phyloP scores from a whole-genome alignment of 2,113 vertebrate species.

The Axis porcinus region DNA sequence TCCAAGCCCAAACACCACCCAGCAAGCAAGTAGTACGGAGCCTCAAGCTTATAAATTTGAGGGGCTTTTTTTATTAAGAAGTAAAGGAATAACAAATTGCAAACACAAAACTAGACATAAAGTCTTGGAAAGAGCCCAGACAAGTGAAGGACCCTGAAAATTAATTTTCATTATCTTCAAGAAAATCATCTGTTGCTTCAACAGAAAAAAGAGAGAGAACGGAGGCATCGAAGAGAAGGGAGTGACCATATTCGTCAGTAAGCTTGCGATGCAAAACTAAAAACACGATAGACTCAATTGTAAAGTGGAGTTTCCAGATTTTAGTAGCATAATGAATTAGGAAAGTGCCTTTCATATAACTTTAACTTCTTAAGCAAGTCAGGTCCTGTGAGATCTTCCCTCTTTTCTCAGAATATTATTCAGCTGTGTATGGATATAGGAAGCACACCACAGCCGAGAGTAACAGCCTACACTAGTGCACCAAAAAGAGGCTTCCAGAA shows the following conservation, averaged over 20 bases:
- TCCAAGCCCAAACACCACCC: neutral
- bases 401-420: neutral
- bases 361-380: neutral
- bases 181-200: neutral
- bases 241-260: neutral
- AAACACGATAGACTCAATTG: neutral
- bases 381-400: neutral
- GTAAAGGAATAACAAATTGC: neutral
- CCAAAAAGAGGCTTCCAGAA: neutral
- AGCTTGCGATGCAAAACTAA: neutral
- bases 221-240: rapidly evolving
- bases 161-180: neutral
- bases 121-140: neutral
- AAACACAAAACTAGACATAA: neutral
- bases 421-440: neutral
- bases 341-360: neutral
- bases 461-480: neutral
- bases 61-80: neutral
- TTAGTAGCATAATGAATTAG: neutral
- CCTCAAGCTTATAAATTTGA: neutral
- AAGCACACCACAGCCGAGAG: neutral
- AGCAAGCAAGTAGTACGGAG: neutral
- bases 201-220: neutral
- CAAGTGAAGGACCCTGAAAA: neutral
- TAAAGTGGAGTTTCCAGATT: neutral